These are phyloP conservation scores for Panzeria rudis DNA, from an alignment of 2,888 invertebrate species.

Conservation along the genomic window DNA sequence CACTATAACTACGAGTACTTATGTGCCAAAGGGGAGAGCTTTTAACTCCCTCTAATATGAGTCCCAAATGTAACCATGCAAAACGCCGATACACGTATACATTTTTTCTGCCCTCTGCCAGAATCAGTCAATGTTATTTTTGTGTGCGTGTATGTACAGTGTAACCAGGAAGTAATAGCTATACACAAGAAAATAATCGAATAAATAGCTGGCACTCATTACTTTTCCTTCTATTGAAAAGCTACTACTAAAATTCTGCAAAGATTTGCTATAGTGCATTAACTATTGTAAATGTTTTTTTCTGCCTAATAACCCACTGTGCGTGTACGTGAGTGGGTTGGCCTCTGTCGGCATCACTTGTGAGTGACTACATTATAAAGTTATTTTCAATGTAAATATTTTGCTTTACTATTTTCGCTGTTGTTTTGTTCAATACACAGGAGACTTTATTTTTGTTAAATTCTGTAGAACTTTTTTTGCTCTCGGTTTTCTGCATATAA, in stretches of 20 bases:
- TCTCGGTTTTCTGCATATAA: constrained; percentile 10
- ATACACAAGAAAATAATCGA: not conserved
- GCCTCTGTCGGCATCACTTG: constrained; percentile 37
- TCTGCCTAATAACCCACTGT: constrained; percentile 22
- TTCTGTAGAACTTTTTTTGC: constrained; percentile 42
- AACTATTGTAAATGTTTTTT: not conserved
- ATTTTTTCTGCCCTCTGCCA: too few relatives aligned
- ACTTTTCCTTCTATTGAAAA: too few relatives aligned
- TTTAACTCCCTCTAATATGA: too few relatives aligned
- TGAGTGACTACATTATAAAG: constrained; percentile 57
- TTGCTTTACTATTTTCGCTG: constrained; percentile 29
- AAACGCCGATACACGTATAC: too few relatives aligned
- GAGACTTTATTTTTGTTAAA: constrained; percentile 51
- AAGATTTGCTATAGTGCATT: not conserved
- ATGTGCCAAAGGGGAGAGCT: too few relatives aligned
- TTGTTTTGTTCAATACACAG: constrained; percentile 57
- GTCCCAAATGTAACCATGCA: too few relatives aligned
- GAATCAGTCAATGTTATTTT: too few relatives aligned
- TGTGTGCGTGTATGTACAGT: too few relatives aligned
- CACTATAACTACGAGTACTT: too few relatives aligned
- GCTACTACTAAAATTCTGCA: not conserved
- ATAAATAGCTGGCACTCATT: not conserved
- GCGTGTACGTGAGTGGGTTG: constrained; percentile 31
- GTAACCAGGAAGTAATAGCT: too few relatives aligned
- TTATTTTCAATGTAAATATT: constrained; percentile 41